Evolutionary conservation across 2,888 invertebrate genomes (phyloP).

Genomic region (Calliscelio sp.): DNA sequence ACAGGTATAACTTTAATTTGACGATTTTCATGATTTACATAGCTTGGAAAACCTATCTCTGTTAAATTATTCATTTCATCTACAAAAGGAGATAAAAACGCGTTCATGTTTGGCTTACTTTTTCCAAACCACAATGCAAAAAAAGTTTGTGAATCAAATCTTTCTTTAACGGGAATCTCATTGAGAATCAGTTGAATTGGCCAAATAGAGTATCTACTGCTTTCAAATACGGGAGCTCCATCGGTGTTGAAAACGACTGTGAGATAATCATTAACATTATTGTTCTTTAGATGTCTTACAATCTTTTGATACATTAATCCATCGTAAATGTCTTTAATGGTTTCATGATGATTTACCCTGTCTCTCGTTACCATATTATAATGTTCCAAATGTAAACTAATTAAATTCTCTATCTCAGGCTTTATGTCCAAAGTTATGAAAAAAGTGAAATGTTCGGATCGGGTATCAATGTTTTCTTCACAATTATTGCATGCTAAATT

Average conservation of each 20-base stretch:
- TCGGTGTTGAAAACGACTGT: not conserved
- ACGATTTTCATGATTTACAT: not conserved
- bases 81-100: conserved; percentile 8
- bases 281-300: not conserved
- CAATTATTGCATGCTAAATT: not conserved
- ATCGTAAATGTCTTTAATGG: not conserved
- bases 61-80: conserved; percentile 12
- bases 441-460: not conserved
- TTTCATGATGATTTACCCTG: not conserved
- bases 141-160: not conserved
- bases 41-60: not conserved
- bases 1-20: conserved; percentile 21
- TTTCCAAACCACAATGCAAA: conserved; percentile 20
- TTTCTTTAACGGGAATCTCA: not conserved
- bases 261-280: not conserved
- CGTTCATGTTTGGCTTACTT: not conserved
- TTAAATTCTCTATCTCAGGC: not conserved
- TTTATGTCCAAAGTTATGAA: not conserved
- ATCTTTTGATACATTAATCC: not conserved
- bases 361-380: not conserved
- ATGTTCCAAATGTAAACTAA: not conserved
- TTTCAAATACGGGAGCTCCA: conserved; percentile 23
- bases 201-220: conserved; percentile 4
- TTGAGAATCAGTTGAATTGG: conserved; percentile 14
- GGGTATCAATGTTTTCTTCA: not conserved